Conservation (phyloP, 2,888 invertebrate genomes). For the Lathronympha strigana region DNA sequence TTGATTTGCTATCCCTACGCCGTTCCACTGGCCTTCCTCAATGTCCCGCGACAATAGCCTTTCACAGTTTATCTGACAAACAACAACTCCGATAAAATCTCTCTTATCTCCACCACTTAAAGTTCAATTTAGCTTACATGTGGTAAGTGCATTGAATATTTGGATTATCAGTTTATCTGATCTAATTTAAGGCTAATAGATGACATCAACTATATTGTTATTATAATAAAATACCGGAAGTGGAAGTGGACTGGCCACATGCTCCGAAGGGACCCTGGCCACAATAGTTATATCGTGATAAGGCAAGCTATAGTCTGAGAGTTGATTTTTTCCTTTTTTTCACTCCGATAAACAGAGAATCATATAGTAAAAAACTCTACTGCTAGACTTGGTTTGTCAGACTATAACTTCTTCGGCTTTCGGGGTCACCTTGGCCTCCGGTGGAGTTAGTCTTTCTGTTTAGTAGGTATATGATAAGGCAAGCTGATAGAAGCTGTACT, state of each 20-base stretch:
- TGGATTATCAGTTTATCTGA: constrained; percentile 19
- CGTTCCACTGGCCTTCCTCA: constrained; percentile 56
- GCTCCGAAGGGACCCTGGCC: too few species aligned
- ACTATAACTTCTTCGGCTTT: too few species aligned
- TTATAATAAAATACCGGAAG: constrained; percentile 1
- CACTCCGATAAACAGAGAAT: too few species aligned
- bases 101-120: neutral
- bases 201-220: neutral
- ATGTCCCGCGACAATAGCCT: constrained; percentile 53
- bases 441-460: too few species aligned
- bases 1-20: constrained; percentile 50
- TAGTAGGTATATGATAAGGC: too few species aligned
- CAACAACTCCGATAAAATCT: neutral
- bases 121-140: constrained; percentile 5
- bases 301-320: too few species aligned
- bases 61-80: constrained; percentile 32
- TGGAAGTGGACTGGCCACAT: neutral
- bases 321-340: too few species aligned
- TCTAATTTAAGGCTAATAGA: neutral
- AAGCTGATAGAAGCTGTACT: too few species aligned
- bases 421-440: too few species aligned
- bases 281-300: too few species aligned
- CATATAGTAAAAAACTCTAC: too few species aligned
- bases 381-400: too few species aligned
- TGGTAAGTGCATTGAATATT: neutral